Percentiles rank a stretch among this genome's conserved stretches.
Conservation (phyloP, 2,113 vertebrate genomes). For the Athene cunicularia region DNA sequence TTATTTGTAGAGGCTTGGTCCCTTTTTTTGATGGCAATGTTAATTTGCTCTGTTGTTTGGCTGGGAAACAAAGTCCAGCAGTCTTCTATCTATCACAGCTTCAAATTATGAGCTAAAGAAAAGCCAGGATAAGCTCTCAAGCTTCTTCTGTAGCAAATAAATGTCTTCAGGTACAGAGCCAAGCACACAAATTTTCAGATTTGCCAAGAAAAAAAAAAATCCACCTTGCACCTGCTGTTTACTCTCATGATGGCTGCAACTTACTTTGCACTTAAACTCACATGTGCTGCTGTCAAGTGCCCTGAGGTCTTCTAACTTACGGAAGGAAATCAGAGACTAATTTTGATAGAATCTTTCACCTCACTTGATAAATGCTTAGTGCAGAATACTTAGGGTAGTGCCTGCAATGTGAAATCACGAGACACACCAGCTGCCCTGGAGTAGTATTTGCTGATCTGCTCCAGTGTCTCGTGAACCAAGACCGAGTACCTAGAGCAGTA, state of each 20-base stretch:
- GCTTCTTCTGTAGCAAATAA: neutral
- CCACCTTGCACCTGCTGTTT: neutral
- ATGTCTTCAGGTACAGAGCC: neutral
- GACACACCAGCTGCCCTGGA: neutral
- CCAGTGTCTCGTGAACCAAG: neutral
- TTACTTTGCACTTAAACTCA: neutral
- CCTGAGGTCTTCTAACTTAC: neutral
- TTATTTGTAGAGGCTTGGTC: neutral
- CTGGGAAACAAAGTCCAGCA: neutral
- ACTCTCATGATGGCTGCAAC: neutral
- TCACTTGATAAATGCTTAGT: neutral
- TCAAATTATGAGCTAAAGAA: neutral
- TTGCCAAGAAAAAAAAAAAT: neutral
- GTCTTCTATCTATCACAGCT: neutral
- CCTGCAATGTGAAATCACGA: neutral
- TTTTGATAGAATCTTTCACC: neutral
- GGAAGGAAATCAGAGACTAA: neutral
- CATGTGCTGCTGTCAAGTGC: neutral
- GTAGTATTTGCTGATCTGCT: neutral
- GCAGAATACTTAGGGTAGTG: neutral
- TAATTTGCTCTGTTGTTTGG: neutral
- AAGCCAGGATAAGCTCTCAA: neutral
- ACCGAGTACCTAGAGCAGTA: fast-evolving
- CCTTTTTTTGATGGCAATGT: neutral
- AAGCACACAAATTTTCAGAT: neutral